Evolutionary conservation across 2,797 vertebrate genomes (phyloP), one percentile per base, ranked within the genome.

Genomic region (Numenius phaeopus): DNA sequence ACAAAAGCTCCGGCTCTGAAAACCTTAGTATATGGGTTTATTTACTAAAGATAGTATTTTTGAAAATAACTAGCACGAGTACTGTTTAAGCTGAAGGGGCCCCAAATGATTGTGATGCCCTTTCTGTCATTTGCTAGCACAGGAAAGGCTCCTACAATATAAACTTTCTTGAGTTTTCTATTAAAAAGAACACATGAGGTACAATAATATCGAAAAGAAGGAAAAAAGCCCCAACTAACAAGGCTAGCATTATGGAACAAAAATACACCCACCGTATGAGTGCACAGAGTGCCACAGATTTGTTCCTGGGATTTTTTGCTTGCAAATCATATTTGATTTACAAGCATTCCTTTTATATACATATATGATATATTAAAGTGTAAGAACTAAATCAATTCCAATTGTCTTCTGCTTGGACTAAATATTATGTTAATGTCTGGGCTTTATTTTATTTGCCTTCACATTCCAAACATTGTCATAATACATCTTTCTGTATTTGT

Each of bases 341-440:
- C 39, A 92, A 92, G 22, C 18, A 57, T 89, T 87, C 17, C 7
- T 69, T 92, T 84, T 72, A 42, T 50, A 69, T 61, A 57, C 7
- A 34, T 39, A 27, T 34, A 61, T 58, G 40, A 50, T 83, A 58
- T 19, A 84, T 23, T 75, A n/a, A 81, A 88, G 12, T 71, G 15
- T 26, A 84, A 76, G 44, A 95, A 83, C 23, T 64, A 86, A 95
- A 76, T 82, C 80, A 75, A 85, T 83, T 85, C 39, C 52, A 83
- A 57, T 77, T 87, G 20, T 77, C 54, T 79, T 94, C 55, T 87
- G 16, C 49, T 91, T 85, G 44, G 54, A 73, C 16, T 75, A 79
- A 62, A 66, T 75, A 46, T 29, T 29, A 70, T 8, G 6, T 42
- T 40, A 55, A 64, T 14, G 8, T 71, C 49, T 89, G 61, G 40